Percentiles rank a stretch among this genome's conserved stretches.
Conservation (phyloP, 2,797 vertebrate species). For the Tragelaphus eurycerus region DNA sequence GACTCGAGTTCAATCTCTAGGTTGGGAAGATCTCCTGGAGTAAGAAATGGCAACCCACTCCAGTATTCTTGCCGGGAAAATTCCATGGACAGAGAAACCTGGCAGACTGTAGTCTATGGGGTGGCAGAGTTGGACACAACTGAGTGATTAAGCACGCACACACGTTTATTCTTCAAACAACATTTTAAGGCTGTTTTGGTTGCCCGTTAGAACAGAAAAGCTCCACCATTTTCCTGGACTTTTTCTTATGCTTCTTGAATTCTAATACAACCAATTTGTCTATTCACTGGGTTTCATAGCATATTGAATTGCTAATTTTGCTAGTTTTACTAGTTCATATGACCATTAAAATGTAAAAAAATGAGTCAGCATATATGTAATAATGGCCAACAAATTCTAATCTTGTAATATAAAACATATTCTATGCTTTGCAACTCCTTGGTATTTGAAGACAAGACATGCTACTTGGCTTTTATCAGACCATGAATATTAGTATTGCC, state of each 20-base stretch:
- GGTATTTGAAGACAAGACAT: background rate
- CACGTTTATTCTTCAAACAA: background rate
- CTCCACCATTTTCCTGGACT: background rate
- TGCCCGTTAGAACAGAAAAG: background rate
- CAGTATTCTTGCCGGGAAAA: background rate
- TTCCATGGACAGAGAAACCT: background rate
- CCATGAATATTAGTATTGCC: no score
- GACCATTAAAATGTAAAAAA: background rate
- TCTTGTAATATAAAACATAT: background rate
- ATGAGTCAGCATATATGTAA: background rate
- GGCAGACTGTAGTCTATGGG: background rate
- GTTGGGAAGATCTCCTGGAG: background rate
- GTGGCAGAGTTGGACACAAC: background rate
- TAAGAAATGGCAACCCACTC: background rate
- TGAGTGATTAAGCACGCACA: accelerated
- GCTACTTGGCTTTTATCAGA: background rate
- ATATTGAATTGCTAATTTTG: background rate
- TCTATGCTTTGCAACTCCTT: background rate
- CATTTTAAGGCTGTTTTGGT: background rate
- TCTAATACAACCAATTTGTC: background rate
- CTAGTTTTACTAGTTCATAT: background rate
- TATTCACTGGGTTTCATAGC: background rate
- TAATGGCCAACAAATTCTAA: background rate
- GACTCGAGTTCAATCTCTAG: accelerated
- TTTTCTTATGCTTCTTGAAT: background rate